phyloP scores from a whole-genome alignment of 2,888 invertebrate genomes.

The Andrena chrysosceles region DNA sequence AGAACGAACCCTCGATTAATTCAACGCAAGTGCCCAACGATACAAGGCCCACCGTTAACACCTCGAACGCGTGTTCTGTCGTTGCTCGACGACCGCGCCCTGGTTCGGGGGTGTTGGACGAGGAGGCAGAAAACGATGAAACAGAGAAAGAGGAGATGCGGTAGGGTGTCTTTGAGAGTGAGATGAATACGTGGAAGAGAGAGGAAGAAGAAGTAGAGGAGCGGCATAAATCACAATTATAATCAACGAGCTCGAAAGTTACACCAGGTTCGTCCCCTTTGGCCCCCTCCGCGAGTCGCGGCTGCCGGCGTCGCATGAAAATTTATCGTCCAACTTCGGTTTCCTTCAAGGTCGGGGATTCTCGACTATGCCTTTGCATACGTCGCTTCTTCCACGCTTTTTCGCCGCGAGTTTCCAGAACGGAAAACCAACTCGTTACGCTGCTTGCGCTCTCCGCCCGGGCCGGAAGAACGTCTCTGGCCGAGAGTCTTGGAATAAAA shows the following conservation, averaged over 20 bases:
- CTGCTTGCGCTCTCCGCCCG: slow-evolving; percentile 1
- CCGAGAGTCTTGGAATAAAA: slow-evolving; percentile 44
- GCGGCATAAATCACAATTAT: slow-evolving; percentile 80
- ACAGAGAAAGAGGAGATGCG: slow-evolving; percentile 23
- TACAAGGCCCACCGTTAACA: slow-evolving; percentile 65
- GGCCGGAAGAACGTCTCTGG: slow-evolving; percentile 26
- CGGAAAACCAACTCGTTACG: slow-evolving; percentile 36
- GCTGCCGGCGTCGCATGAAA: slow-evolving; percentile 74
- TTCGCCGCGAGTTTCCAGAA: slow-evolving; percentile 54
- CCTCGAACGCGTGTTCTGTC: slow-evolving; percentile 70
- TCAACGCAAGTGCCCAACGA: slow-evolving; percentile 60
- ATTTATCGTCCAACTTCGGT: slow-evolving; percentile 77
- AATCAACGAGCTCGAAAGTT: slow-evolving; percentile 79
- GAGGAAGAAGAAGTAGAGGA: slow-evolving; percentile 47
- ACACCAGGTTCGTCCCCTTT: slow-evolving; percentile 71
- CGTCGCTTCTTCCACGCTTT: slow-evolving; percentile 64
- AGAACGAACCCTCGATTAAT: background rate
- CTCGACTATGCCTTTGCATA: slow-evolving; percentile 66
- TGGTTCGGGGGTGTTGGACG: background rate
- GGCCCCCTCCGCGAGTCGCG: slow-evolving; percentile 57
- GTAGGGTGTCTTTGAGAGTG: slow-evolving; percentile 11
- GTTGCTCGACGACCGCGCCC: slow-evolving; percentile 51
- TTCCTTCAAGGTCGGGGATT: slow-evolving; percentile 72
- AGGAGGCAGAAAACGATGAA: slow-evolving; percentile 37
- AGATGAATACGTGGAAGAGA: slow-evolving; percentile 1